Base-by-base conservation (phyloP, 1,140 invertebrate genomes). In the Formica exsecta region DNA sequence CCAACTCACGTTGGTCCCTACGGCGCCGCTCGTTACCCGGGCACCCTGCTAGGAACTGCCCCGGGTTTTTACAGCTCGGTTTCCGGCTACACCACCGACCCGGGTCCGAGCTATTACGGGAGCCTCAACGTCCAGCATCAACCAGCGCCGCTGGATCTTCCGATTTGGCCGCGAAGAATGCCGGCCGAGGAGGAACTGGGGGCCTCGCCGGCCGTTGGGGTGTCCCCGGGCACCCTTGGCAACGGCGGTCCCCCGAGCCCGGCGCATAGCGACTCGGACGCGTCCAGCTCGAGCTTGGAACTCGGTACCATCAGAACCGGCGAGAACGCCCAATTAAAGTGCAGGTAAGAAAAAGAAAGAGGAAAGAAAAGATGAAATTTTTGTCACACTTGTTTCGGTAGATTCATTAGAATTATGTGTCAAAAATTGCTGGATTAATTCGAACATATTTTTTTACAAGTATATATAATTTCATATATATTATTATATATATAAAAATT, bases 211-310 rank as follows among this genome's bases (percentile, higher is more conserved):
- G 59, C 87, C 80, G 68, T 65, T 25, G 89, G 81, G 8, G 85
- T 79, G 22, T 88, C 88, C 3, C 86, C 92, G n/a, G 85, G 83
- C 36, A 85, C 86, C 3, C 80, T 93, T 29, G 87, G 92, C 19
- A 87, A 85, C 73, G 91, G 88, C 29, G 94, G 93, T 0, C 95
- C 95, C 1, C 93, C 94, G 36, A 95, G 94, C 87, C 95, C 95
- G n/a, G 92, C 92, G 3, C 94, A 95, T 90, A 94, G 94, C 84
- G 95, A 95, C 77, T 95, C 95, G 4, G 95, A 95, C 44, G 95
- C 94, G 0, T 95, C 95, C 57, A 95, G 91, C 76, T 95, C 95
- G 36, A 95, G 95, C 74, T 86, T 95, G 64, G 95, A 95, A 71
- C 88, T 95, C 9, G 94, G 95, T 8, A 94, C 94, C 13, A 86